Percentiles rank a stretch among this genome's conserved stretches.
phyloP scores from a whole-genome alignment of 1,140 invertebrate genomes.

The Heliconius hewitsoni region DNA sequence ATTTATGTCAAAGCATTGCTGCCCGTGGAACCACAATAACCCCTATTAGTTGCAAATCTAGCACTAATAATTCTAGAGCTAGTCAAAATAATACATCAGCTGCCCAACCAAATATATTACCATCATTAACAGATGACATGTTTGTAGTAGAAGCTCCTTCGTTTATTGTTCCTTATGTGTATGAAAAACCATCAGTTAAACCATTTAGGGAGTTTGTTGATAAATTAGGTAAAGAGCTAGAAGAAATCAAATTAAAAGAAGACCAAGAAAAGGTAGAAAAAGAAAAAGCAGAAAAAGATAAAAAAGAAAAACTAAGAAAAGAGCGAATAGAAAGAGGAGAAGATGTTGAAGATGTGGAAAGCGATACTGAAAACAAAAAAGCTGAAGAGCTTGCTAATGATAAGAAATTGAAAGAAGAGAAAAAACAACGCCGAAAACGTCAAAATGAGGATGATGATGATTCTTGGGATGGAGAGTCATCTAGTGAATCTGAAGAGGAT shows the following conservation, averaged over 20 bases:
- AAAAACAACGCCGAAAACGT: constrained; percentile 74
- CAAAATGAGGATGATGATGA: constrained; percentile 71
- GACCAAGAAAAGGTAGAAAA: constrained; percentile 74
- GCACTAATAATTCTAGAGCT: constrained; percentile 54
- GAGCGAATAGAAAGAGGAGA: constrained; percentile 79
- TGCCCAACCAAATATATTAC: constrained; percentile 82
- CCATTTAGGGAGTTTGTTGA: constrained; percentile 89
- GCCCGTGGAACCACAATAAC: constrained; percentile 79
- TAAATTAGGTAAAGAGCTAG: constrained; percentile 85
- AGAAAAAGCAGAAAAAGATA: constrained; percentile 74
- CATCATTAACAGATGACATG: constrained; percentile 93
- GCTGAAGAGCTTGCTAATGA: constrained; percentile 64
- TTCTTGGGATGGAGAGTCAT: constrained; percentile 79
- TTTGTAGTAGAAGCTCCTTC: constrained; percentile 95
- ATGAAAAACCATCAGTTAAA: constrained; percentile 91
- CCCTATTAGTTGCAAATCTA: constrained; percentile 70
- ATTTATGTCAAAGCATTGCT: constrained; percentile 79
- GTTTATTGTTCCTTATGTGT: constrained; percentile 96
- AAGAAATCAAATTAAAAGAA: constrained; percentile 79
- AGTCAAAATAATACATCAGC: constrained; percentile 58
- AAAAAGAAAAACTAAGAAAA: constrained; percentile 67
- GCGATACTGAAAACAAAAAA: constrained; percentile 42
- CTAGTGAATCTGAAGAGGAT: constrained; percentile 80
- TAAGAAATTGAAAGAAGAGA: constrained; percentile 55
- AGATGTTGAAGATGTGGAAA: constrained; percentile 49